A percentile compares a stretch with the other conserved stretches of the same genome.
Evolutionary conservation across 2,797 vertebrate genomes (phyloP).

Genomic region (Margarornis squamiger): DNA sequence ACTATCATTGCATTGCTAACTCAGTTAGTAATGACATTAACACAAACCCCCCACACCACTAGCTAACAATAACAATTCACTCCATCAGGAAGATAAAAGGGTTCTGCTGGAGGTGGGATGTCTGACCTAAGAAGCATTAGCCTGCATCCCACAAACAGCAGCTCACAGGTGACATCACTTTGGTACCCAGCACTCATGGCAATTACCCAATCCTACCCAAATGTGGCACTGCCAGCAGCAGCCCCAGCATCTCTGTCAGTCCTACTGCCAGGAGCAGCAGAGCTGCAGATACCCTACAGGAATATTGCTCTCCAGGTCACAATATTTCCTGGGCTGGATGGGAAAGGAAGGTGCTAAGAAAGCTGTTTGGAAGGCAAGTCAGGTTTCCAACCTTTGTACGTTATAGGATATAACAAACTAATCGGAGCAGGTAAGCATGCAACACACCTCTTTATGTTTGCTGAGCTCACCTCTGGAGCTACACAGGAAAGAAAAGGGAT

Average conservation of each 20-base stretch:
- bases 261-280: not conserved
- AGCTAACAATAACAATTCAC: not conserved
- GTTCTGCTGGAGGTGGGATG: not conserved
- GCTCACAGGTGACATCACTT: not conserved
- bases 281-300: not conserved
- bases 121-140: not conserved
- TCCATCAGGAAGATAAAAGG: not conserved
- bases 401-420: not conserved
- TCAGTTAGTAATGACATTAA: not conserved
- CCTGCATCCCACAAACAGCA: not conserved
- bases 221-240: not conserved
- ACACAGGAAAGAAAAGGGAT: not conserved
- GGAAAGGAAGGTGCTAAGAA: not conserved
- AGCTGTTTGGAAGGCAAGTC: not conserved
- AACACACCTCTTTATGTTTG: not conserved
- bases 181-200: not conserved
- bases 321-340: not conserved
- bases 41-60: not conserved
- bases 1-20: not conserved
- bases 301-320: not conserved
- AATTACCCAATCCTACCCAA: not conserved
- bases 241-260: not conserved
- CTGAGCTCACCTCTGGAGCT: not conserved
- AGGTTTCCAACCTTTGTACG: not conserved
- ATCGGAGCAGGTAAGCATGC: not conserved